Conservation (phyloP, 1,140 invertebrate species). For the Sinella curviseta region DNA sequence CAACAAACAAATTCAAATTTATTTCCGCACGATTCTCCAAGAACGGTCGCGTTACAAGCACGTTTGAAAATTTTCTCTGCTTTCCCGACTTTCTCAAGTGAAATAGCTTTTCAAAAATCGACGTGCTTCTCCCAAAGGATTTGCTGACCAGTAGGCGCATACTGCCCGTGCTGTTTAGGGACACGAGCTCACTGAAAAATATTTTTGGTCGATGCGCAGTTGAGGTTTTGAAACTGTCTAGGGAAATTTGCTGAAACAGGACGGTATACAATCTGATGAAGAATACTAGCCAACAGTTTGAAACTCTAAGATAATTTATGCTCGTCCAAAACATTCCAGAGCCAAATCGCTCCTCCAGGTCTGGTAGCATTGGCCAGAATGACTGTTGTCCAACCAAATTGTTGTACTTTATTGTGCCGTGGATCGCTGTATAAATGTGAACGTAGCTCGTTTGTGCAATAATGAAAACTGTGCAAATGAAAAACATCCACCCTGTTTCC, state of each 20-base stretch:
- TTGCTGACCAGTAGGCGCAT: too few relatives aligned
- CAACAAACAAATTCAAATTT: not conserved
- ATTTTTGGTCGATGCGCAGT: not conserved
- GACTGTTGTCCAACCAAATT: not conserved
- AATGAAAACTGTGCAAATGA: not conserved
- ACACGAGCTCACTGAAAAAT: not conserved
- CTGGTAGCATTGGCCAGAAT: not conserved
- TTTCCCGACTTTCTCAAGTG: not conserved
- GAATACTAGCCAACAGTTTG: not conserved
- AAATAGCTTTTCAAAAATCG: not conserved
- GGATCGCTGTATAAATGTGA: not conserved
- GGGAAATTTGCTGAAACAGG: not conserved
- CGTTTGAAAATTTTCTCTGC: not conserved
- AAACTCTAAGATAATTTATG: not conserved
- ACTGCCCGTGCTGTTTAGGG: too few relatives aligned
- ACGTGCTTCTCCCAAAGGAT: not conserved
- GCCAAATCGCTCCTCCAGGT: not conserved
- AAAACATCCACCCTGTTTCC: not conserved
- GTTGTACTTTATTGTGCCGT: not conserved
- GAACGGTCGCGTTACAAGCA: not conserved
- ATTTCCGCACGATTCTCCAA: not conserved
- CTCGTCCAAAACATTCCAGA: constrained; percentile 5
- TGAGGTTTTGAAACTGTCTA: not conserved
- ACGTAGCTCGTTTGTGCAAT: not conserved
- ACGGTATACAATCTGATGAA: not conserved